phyloP scores from a whole-genome alignment of 2,888 invertebrate species.

The Stomorhina lunata region DNA sequence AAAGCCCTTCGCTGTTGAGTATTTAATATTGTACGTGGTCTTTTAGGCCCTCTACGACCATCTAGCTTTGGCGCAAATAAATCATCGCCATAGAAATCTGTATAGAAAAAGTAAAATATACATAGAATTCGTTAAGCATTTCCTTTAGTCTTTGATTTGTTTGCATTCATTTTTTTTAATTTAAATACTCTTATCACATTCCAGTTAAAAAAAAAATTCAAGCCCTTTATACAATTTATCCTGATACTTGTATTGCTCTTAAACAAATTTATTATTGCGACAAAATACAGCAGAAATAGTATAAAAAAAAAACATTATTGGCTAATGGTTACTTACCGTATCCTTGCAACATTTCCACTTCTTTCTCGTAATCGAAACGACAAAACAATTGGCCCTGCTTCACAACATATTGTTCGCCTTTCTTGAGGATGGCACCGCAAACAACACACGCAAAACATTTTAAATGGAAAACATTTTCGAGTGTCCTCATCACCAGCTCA shows the following conservation, averaged over 20 bases:
- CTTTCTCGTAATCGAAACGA: conserved; percentile 89
- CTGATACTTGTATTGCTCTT: conserved; percentile 18
- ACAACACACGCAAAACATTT: conserved; percentile 90
- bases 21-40: conserved; percentile 91
- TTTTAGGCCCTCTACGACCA: conserved; percentile 87
- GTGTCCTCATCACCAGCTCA: conserved; percentile 89
- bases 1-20: conserved; percentile 91
- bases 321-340: conserved; percentile 75
- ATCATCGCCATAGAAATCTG: conserved; percentile 83
- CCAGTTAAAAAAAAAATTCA: conserved; percentile 11
- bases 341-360: conserved; percentile 86
- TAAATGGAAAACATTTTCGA: conserved; percentile 88
- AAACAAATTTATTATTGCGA: conserved; percentile 39
- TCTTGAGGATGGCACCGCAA: conserved; percentile 87
- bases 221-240: conserved; percentile 3
- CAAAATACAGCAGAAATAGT: neutral
- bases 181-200: conserved; percentile 41
- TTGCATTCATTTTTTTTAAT: conserved; percentile 32
- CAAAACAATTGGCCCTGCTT: conserved; percentile 90
- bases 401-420: conserved; percentile 90
- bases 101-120: too few relatives aligned
- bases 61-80: conserved; percentile 83
- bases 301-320: neutral
- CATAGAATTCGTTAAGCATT: conserved; percentile 31
- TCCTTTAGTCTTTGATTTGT: conserved; percentile 24